Evolutionary conservation across 2,113 vertebrate species (phyloP).

Genomic region (Otis tarda): DNA sequence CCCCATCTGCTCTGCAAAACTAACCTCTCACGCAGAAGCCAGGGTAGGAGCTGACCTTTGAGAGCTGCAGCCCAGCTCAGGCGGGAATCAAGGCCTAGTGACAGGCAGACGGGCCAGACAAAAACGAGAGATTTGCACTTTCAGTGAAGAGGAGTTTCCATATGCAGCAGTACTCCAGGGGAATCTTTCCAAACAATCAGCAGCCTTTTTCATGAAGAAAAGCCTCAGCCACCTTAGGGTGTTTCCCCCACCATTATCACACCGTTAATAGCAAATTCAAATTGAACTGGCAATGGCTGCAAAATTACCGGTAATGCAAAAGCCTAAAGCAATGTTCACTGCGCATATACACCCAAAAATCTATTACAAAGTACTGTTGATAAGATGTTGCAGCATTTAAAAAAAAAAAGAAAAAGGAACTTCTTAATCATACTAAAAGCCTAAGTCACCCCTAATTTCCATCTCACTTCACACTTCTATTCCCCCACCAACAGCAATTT

Average conservation of each 20-base stretch:
- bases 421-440: not conserved
- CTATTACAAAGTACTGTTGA: not conserved
- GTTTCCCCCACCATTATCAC: constrained; percentile 12
- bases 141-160: not conserved
- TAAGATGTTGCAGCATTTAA: not conserved
- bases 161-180: not conserved
- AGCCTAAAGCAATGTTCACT: not conserved
- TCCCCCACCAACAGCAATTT: not conserved
- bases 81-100: not conserved
- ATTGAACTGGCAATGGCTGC: not conserved
- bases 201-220: not conserved
- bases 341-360: not conserved
- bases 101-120: not conserved
- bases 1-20: constrained; percentile 62
- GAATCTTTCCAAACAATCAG: not conserved
- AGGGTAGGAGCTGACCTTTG: not conserved
- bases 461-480: not conserved
- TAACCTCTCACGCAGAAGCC: not conserved
- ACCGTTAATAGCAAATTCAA: not conserved
- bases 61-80: not conserved
- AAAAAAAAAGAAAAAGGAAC: not conserved
- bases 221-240: not conserved
- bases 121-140: not conserved
- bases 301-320: not conserved
- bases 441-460: not conserved